Conservation (phyloP, 2,113 vertebrate species). For the Symphodus melops region DNA sequence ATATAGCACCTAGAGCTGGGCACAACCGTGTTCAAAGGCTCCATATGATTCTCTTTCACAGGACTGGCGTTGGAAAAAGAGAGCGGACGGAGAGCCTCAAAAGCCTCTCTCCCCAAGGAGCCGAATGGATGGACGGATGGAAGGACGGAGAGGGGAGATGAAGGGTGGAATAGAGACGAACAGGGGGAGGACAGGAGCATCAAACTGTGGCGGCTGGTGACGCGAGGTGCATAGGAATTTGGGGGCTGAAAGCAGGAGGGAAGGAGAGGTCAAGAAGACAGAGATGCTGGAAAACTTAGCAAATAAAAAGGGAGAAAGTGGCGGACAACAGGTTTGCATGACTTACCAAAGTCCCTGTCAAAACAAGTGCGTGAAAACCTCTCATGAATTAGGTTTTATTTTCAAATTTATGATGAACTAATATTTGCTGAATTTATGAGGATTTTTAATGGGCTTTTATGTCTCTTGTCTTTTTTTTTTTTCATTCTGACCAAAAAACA, state of each 20-base stretch:
- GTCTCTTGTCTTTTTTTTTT: not conserved
- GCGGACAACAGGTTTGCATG: not conserved
- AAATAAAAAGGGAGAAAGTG: not conserved
- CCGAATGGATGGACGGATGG: slow-evolving; percentile 42
- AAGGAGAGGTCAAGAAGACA: slow-evolving; percentile 31
- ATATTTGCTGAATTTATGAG: not conserved
- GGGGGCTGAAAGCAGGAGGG: slow-evolving; percentile 12
- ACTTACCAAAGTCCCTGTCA: not conserved
- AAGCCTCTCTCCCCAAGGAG: slow-evolving; percentile 40
- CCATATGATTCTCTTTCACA: slow-evolving; percentile 54
- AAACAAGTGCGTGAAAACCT: not conserved
- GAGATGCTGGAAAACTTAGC: not conserved
- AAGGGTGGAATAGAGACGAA: slow-evolving; percentile 60
- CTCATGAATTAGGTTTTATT: not conserved
- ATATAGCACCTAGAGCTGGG: slow-evolving; percentile 36
- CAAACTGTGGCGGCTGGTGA: slow-evolving; percentile 37
- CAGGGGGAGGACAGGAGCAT: slow-evolving; percentile 51
- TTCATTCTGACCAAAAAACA: slow-evolving; percentile 12
- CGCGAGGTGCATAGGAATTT: slow-evolving; percentile 54
- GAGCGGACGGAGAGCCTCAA: slow-evolving; percentile 42
- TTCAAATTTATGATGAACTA: not conserved
- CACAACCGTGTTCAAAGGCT: slow-evolving; percentile 56
- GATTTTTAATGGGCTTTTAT: not conserved
- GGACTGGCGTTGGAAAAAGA: slow-evolving; percentile 24
- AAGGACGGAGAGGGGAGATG: slow-evolving; percentile 51